Conservation (phyloP, 2,797 vertebrate genomes). For the Siniperca obscura region DNA sequence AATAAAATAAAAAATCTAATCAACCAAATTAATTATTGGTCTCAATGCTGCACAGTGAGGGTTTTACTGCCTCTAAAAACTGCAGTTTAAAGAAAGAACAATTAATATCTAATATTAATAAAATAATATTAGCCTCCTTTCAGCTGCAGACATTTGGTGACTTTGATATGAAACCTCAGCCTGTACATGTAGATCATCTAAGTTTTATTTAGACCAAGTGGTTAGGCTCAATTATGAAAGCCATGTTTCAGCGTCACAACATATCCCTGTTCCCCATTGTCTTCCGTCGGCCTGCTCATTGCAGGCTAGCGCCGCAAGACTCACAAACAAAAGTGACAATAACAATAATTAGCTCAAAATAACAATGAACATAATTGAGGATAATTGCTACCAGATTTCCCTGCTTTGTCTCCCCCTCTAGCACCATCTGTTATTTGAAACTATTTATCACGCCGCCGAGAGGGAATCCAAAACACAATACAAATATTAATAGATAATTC, state of each 20-base stretch:
- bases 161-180: conserved; percentile 43
- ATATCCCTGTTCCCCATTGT: conserved; percentile 65
- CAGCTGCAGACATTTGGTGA: conserved; percentile 13
- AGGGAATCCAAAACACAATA: conserved; percentile 59
- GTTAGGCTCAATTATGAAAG: conserved; percentile 61
- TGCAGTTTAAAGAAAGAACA: neutral
- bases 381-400: conserved; percentile 79
- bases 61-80: neutral
- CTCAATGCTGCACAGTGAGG: neutral
- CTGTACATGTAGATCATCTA: conserved; percentile 40
- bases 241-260: conserved; percentile 67
- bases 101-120: neutral
- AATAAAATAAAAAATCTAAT: neutral
- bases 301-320: conserved; percentile 69
- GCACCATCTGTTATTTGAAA: conserved; percentile 77
- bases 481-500: conserved; percentile 72
- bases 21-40: neutral
- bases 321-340: conserved; percentile 82
- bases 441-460: conserved; percentile 62
- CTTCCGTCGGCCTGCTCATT: conserved; percentile 55
- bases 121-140: conserved; percentile 11
- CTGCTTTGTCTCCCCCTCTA: conserved; percentile 69
- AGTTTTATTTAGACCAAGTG: conserved; percentile 62
- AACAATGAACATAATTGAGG: conserved; percentile 82
- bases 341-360: conserved; percentile 85